Percentiles rank a stretch among this genome's conserved stretches.
These are phyloP conservation scores for Ceratina australensis DNA, from an alignment of 1,140 invertebrate genomes.

Conservation along the genomic window DNA sequence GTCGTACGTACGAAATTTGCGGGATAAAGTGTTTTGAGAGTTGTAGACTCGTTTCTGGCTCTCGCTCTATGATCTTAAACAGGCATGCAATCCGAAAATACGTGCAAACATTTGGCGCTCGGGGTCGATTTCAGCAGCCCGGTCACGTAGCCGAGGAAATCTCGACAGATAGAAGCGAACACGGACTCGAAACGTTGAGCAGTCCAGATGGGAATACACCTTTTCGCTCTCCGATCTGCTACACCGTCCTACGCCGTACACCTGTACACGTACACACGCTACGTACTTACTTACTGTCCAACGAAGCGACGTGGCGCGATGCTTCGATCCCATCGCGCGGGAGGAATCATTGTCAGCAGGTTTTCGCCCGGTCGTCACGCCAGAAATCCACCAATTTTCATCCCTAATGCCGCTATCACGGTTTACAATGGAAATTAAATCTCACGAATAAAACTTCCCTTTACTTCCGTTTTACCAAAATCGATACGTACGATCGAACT, in stretches of 20 bases:
- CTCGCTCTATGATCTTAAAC: not conserved
- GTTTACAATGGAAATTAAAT: no score
- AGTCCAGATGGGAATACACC: slow-evolving; percentile 55
- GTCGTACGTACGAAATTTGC: no score
- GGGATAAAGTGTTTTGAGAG: no score
- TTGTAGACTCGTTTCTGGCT: no score
- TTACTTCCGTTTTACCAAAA: no score
- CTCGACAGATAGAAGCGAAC: slow-evolving; percentile 57
- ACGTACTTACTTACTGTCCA: no score
- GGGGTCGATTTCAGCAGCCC: slow-evolving; percentile 16
- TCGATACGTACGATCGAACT: no score
- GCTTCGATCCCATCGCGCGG: slow-evolving; percentile 46
- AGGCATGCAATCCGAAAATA: slow-evolving; percentile 32
- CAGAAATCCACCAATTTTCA: no score
- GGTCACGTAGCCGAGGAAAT: slow-evolving; percentile 59
- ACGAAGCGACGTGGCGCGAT: slow-evolving; percentile 19
- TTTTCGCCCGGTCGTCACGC: slow-evolving; percentile 11
- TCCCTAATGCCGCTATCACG: no score
- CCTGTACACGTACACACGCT: no score
- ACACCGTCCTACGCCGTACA: no score
- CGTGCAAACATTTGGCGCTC: slow-evolving; percentile 28
- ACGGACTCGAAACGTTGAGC: slow-evolving; percentile 34
- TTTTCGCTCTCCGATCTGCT: slow-evolving; percentile 26
- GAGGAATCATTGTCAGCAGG: slow-evolving; percentile 47
- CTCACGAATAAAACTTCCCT: no score